A percentile compares a stretch with the other conserved stretches of the same genome.
Conservation (phyloP, 2,113 vertebrate species). For the Gobius niger region DNA sequence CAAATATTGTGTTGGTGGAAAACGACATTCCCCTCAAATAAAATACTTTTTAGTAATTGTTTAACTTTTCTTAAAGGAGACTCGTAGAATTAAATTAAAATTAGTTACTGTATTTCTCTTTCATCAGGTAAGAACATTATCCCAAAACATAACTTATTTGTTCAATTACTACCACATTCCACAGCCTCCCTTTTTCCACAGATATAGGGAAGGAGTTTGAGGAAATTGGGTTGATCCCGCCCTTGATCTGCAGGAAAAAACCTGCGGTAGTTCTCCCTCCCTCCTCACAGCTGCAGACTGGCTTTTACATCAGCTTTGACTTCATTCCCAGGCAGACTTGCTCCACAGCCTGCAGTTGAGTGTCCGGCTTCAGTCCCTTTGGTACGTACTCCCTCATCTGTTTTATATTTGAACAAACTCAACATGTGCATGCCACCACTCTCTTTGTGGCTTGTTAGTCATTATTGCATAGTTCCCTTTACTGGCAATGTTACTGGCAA, state of each 20-base stretch:
- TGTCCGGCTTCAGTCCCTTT: slow-evolving; percentile 1
- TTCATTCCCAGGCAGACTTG: slow-evolving; percentile 32
- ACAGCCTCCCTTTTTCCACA: slow-evolving; percentile 21
- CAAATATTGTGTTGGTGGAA: slow-evolving; percentile 24
- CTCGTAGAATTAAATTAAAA: no score
- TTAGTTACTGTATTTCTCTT: no score
- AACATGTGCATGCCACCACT: neutral
- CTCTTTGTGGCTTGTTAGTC: neutral
- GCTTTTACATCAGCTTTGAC: slow-evolving; percentile 40
- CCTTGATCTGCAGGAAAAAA: slow-evolving; percentile 28
- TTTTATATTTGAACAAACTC: slow-evolving; percentile 5
- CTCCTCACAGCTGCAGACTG: slow-evolving; percentile 39
- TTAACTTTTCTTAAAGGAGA: neutral
- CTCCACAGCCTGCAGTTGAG: slow-evolving; percentile 4
- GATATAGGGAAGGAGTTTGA: slow-evolving; percentile 22
- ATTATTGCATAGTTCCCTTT: neutral
- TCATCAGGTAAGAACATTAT: neutral
- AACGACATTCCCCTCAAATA: slow-evolving; percentile 35
- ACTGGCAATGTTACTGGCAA: neutral
- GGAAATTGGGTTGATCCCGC: slow-evolving; percentile 18
- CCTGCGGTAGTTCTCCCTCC: slow-evolving; percentile 24
- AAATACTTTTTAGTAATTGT: neutral
- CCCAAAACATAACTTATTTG: neutral
- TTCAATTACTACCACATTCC: slow-evolving; percentile 40
- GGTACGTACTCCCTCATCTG: slow-evolving; percentile 49